Evolutionary conservation across 2,888 invertebrate species (phyloP).

Genomic region (Gymnoscelis rufifasciata): DNA sequence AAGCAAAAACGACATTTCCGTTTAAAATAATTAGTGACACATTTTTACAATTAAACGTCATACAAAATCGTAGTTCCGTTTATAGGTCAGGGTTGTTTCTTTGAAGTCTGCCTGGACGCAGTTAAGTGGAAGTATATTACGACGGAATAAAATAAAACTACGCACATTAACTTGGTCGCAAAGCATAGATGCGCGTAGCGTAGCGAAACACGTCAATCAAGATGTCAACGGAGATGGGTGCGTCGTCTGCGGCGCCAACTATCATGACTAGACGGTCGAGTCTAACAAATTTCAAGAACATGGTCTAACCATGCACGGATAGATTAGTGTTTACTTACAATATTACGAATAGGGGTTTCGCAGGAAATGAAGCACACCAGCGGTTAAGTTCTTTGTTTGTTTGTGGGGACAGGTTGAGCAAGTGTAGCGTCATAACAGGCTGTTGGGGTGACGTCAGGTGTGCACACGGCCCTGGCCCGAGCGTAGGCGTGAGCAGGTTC

Average conservation of each 20-base stretch:
- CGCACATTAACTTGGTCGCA: conserved; percentile 36
- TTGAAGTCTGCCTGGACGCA: conserved; percentile 43
- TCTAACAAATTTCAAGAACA: not conserved
- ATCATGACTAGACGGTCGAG: conserved; percentile 7
- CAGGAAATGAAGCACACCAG: conserved; percentile 25
- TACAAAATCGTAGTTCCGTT: conserved; percentile 21
- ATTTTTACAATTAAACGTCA: conserved; percentile 25
- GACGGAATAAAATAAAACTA: conserved; percentile 47
- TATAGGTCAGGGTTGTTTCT: conserved; percentile 56
- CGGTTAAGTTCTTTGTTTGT: conserved; percentile 29
- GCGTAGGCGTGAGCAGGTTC: conserved; percentile 59
- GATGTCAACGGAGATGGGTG: conserved; percentile 43
- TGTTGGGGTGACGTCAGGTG: conserved; percentile 60
- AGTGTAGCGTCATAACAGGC: conserved; percentile 53
- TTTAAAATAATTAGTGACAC: not conserved
- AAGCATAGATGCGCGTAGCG: conserved; percentile 39
- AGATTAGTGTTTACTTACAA: not conserved
- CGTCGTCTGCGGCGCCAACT: conserved; percentile 23
- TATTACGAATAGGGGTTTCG: not conserved
- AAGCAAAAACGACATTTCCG: too few relatives aligned
- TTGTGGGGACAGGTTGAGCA: conserved; percentile 44
- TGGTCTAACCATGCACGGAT: not conserved
- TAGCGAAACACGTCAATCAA: conserved; percentile 61
- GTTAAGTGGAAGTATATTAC: conserved; percentile 42
- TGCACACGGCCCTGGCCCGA: conserved; percentile 69